Conservation (phyloP, 2,113 vertebrate genomes). For the Origma solitaria region DNA sequence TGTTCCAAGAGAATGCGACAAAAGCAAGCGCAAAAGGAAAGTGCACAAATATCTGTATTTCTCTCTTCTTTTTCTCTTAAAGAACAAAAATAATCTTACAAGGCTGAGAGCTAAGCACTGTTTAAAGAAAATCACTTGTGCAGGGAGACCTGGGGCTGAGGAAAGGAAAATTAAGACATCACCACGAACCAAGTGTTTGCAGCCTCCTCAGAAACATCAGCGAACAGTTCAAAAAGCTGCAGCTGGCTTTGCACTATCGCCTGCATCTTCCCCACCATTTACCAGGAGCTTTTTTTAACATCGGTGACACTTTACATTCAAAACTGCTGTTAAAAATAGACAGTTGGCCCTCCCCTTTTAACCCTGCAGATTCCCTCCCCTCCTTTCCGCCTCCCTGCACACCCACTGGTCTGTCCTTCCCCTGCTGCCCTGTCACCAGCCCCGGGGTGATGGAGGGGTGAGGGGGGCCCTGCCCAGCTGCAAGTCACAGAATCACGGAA, state of each 20-base stretch:
- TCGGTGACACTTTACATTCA: conserved; percentile 49
- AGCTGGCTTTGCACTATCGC: conserved; percentile 33
- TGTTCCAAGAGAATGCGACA: neutral
- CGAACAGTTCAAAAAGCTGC: conserved; percentile 19
- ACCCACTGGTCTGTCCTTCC: neutral
- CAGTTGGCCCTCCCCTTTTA: neutral
- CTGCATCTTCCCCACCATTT: conserved; percentile 22
- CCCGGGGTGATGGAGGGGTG: neutral
- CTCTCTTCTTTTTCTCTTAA: neutral
- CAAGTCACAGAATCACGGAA: neutral
- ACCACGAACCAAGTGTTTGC: neutral
- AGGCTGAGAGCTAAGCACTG: neutral
- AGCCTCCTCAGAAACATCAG: conserved; percentile 14
- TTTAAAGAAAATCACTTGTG: conserved; percentile 2
- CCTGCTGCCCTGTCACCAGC: neutral
- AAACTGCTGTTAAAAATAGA: conserved; percentile 54
- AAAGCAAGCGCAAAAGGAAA: neutral
- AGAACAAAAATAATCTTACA: neutral
- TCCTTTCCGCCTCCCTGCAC: fast-evolving
- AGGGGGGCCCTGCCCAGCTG: neutral
- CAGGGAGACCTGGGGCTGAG: neutral
- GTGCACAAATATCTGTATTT: neutral
- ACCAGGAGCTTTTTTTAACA: conserved; percentile 59
- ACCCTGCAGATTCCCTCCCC: conserved; percentile 6
- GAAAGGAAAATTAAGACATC: conserved; percentile 19